These are phyloP conservation scores for Amorpha juglandis DNA, from an alignment of 2,888 invertebrate genomes.

Conservation along the genomic window DNA sequence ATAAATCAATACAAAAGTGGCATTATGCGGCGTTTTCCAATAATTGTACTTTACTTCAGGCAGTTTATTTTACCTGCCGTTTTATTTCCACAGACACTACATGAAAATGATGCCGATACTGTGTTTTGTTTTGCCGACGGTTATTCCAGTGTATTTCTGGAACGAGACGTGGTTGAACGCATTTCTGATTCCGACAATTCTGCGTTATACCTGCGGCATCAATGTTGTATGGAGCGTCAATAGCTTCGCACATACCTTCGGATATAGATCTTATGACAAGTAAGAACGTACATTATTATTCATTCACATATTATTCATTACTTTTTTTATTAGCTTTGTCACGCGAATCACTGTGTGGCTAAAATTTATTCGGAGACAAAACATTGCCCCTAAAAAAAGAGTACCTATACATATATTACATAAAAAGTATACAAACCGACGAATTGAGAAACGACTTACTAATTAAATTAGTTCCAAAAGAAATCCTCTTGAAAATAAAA, in stretches of 20 bases:
- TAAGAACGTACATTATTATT: too few species aligned
- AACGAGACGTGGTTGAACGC: slow-evolving; percentile 88
- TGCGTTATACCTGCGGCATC: slow-evolving; percentile 90
- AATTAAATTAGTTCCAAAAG: too few species aligned
- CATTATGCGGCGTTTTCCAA: not conserved
- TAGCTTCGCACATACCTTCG: slow-evolving; percentile 95
- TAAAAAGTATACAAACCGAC: too few species aligned
- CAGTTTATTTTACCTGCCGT: slow-evolving; percentile 6
- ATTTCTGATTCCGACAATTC: slow-evolving; percentile 89
- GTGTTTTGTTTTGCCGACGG: slow-evolving; percentile 92
- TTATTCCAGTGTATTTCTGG: slow-evolving; percentile 91
- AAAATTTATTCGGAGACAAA: too few species aligned
- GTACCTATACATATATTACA: too few species aligned
- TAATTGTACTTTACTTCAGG: not conserved
- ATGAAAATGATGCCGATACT: slow-evolving; percentile 89
- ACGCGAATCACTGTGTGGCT: not conserved
- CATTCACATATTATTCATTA: too few species aligned
- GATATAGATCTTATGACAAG: slow-evolving; percentile 95
- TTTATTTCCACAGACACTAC: slow-evolving; percentile 84
- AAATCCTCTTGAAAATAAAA: not conserved
- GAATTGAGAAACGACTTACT: too few species aligned
- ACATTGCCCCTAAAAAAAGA: too few species aligned
- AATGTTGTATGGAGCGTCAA: slow-evolving; percentile 97
- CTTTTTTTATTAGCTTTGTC: not conserved
- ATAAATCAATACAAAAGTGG: not conserved